A percentile compares a stretch with the other conserved stretches of the same genome.
phyloP scores from a whole-genome alignment of 2,888 invertebrate genomes.

The Uropetala carovei region DNA sequence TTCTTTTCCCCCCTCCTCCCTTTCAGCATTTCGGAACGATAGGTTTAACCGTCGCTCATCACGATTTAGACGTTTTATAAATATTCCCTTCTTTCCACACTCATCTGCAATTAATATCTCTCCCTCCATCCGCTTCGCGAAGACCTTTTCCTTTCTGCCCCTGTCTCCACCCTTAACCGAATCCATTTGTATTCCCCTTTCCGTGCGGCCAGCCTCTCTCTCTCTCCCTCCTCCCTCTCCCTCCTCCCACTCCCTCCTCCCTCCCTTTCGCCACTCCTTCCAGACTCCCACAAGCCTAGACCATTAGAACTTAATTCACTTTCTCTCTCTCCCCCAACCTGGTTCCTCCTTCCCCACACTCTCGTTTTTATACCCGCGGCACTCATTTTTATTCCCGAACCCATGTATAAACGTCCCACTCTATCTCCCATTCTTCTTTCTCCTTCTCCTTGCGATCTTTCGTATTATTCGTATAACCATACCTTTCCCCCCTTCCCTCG shows the following conservation, averaged over 20 bases:
- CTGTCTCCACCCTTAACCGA: slow-evolving; percentile 26
- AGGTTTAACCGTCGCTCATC: not conserved
- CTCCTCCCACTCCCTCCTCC: not conserved
- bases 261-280: not conserved
- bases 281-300: slow-evolving; percentile 1
- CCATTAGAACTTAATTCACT: slow-evolving; percentile 29
- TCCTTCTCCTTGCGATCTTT: not conserved
- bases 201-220: not conserved
- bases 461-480: not conserved
- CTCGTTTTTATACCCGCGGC: slow-evolving; percentile 2
- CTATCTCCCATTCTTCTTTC: not conserved
- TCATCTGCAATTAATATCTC: slow-evolving; percentile 55
- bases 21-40: not conserved
- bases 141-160: not conserved
- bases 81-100: slow-evolving; percentile 45
- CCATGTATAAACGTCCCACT: not conserved
- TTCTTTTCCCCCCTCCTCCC: not conserved
- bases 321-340: not conserved
- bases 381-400: not conserved
- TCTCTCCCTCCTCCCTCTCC: not conserved
- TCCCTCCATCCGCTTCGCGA: not conserved
- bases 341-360: not conserved
- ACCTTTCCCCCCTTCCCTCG: not conserved
- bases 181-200: slow-evolving; percentile 52
- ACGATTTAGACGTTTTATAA: slow-evolving; percentile 57